Evolutionary conservation across 2,797 vertebrate genomes (phyloP), one percentile per base, ranked within the genome.

Genomic region (Lepidocolaptes lacrymiger): DNA sequence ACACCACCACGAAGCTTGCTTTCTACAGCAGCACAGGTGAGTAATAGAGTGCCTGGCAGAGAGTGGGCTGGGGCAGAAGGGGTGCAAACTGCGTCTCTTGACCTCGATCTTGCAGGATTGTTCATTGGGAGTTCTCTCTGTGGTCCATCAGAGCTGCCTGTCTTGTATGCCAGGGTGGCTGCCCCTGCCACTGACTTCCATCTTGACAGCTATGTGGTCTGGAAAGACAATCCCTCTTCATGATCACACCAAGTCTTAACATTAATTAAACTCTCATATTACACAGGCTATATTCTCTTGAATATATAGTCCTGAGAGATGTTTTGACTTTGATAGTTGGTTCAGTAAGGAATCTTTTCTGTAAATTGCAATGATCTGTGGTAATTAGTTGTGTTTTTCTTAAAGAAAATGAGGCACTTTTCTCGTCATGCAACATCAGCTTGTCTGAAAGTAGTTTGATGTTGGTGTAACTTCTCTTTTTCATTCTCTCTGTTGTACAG

Each of bases 21-120:
- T 99, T 99, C 96, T 99, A 99, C 96, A 99, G 99, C 97, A 99
- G 99, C 96, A 99, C 99, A 97, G 99, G 99, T 98, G 92, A 76
- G 93, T 74, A 4, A 22, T 1, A 1, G 7, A 12, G 32, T 9
- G 39, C 26, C n/a, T 67, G 49, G 12, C 54, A 51, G 72, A 67
- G 39, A 16, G 61, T 2, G 17, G 44, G 49, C 7, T 54, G 32
- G 11, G 44, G 56, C 48, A 43, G 52, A 71, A 83, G 27, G 13
- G 12, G 5, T 62, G 23, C 3, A 41, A 56, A 39, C 12, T 4
- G 1, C 39, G 17, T 39, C 32, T 84, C 66, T 61, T 4, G 3
- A 30, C 22, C 64, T 56, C 64, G 37, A 11, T 51, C 4, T 2
- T 6, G n/a, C 15, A 51, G 28, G 2, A 41, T 6, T n/a, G 9